Evolutionary conservation across 2,113 vertebrate genomes (phyloP).

Genomic region (Laticauda colubrina): DNA sequence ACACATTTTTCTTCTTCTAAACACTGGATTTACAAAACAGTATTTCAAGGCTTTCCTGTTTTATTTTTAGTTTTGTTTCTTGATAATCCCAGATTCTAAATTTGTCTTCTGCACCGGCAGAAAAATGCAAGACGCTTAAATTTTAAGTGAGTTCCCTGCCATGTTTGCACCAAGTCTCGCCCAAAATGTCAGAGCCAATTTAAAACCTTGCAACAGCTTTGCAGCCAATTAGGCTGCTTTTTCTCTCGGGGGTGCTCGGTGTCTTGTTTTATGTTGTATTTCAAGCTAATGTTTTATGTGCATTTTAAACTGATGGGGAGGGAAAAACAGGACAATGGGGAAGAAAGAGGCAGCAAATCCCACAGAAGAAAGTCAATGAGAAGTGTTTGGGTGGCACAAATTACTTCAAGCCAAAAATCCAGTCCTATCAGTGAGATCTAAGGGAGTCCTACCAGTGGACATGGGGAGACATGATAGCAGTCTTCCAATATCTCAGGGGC

Average conservation of each 20-base stretch:
- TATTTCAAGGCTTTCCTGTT: neutral
- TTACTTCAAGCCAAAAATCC: too few relatives aligned
- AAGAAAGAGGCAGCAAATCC: neutral
- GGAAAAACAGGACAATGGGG: too few relatives aligned
- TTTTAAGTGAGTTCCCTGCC: neutral
- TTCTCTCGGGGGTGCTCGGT: neutral
- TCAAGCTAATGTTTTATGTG: neutral
- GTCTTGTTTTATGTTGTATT: neutral
- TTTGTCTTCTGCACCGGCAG: neutral
- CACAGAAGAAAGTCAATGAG: neutral
- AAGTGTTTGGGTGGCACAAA: neutral
- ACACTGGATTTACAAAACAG: neutral
- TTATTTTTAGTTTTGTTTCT: neutral
- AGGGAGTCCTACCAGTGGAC: too few relatives aligned
- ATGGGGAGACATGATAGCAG: too few relatives aligned
- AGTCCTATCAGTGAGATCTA: neutral
- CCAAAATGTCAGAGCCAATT: neutral
- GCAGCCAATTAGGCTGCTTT: neutral
- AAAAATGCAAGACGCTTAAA: too few relatives aligned
- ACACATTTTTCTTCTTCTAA: neutral
- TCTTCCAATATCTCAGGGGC: too few relatives aligned
- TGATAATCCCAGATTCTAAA: neutral
- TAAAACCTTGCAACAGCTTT: neutral
- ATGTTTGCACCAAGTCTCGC: neutral
- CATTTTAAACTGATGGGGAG: neutral